These are phyloP conservation scores for Germaria angustata DNA, from an alignment of 2,888 invertebrate species.

Conservation along the genomic window DNA sequence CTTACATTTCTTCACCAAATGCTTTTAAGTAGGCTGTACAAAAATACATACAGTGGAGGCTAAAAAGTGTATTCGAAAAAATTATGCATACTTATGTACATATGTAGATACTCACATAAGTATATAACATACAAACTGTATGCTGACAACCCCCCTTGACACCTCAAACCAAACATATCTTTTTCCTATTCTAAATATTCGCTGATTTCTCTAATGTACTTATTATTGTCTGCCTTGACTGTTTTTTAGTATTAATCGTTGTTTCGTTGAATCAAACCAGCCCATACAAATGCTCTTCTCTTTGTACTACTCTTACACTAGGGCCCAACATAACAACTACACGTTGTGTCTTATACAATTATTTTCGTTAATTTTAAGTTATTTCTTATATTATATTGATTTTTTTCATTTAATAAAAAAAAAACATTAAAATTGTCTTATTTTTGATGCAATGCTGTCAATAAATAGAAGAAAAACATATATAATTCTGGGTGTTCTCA, in stretches of 20 bases:
- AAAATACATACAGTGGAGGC: constrained; percentile 40
- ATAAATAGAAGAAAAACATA: neutral
- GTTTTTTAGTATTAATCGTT: constrained; percentile 62
- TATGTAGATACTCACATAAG: too few relatives aligned
- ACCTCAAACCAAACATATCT: neutral
- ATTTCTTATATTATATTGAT: neutral
- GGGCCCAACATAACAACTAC: constrained; percentile 32
- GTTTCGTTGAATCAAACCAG: constrained; percentile 55
- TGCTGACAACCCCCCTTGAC: neutral
- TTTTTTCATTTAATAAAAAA: neutral
- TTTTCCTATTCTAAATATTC: neutral
- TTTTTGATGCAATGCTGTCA: neutral
- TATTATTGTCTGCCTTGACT: constrained; percentile 52
- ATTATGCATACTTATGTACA: neutral
- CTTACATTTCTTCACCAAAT: constrained; percentile 30
- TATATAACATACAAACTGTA: neutral
- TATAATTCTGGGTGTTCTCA: constrained; percentile 4
- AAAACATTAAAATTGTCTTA: neutral
- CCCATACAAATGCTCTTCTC: constrained; percentile 66
- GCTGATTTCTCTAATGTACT: neutral
- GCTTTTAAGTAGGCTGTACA: constrained; percentile 52
- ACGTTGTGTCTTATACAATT: neutral
- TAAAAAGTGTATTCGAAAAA: constrained; percentile 17
- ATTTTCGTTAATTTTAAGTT: neutral
- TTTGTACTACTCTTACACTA: constrained; percentile 61